Conservation (phyloP, 2,888 invertebrate genomes). For the Orchesellides sinensis region DNA sequence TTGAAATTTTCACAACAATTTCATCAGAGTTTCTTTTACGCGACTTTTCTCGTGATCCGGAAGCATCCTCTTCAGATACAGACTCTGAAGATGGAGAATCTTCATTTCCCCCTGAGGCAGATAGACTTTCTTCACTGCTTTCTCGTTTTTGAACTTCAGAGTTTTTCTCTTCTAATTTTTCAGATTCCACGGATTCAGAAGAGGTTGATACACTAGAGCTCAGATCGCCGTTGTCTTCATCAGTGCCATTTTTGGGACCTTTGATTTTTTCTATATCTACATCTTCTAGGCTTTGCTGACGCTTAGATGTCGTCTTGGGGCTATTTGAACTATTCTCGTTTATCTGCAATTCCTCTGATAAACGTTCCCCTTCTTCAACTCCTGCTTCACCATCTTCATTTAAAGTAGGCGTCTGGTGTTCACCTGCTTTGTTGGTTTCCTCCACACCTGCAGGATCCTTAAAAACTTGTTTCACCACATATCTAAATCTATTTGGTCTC, state of each 20-base stretch:
- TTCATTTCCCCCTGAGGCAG: not conserved
- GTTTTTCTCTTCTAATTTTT: too few relatives aligned
- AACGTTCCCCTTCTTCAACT: not conserved
- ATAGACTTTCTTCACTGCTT: slow-evolving; percentile 4
- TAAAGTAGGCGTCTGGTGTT: not conserved
- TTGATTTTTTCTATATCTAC: not conserved
- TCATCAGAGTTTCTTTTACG: not conserved
- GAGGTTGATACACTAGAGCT: not conserved
- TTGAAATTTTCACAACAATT: not conserved
- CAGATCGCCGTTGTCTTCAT: not conserved
- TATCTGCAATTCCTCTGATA: not conserved
- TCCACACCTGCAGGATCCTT: slow-evolving; percentile 22
- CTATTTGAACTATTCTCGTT: slow-evolving; percentile 19
- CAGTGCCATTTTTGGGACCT: not conserved
- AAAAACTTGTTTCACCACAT: slow-evolving; percentile 50
- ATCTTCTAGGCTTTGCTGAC: slow-evolving; percentile 17
- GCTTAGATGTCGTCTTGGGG: slow-evolving; percentile 24
- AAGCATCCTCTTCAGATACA: slow-evolving; percentile 2
- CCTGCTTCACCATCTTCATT: not conserved
- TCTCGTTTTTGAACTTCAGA: slow-evolving; percentile 19
- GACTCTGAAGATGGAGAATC: slow-evolving; percentile 9
- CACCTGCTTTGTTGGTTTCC: not conserved
- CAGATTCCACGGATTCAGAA: too few relatives aligned
- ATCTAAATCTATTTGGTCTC: slow-evolving; percentile 10
- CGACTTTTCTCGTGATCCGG: not conserved